Evolutionary conservation across 2,113 vertebrate genomes (phyloP).

Genomic region (Crocuta crocuta): DNA sequence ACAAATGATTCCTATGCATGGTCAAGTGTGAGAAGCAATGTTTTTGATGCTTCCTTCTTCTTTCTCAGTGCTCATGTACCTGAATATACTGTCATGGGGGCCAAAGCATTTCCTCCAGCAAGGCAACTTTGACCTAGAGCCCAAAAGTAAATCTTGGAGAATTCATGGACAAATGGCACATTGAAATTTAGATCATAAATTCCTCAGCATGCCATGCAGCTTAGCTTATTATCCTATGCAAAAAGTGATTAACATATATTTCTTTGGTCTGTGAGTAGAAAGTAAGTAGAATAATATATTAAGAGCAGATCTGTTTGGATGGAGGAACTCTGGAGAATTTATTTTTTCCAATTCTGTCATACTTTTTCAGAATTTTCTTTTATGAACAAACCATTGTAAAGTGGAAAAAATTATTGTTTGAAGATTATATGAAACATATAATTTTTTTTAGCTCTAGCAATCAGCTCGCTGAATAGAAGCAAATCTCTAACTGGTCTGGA

Average conservation of each 20-base stretch:
- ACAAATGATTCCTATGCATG: background rate
- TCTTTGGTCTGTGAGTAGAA: background rate
- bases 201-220: background rate
- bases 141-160: conserved; percentile 16
- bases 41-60: background rate
- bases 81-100: background rate
- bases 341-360: conserved; percentile 30
- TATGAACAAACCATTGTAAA: conserved; percentile 9
- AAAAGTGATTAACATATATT: background rate
- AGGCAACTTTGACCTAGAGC: background rate
- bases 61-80: background rate
- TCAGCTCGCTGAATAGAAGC: background rate
- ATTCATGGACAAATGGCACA: background rate
- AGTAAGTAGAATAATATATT: background rate
- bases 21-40: background rate
- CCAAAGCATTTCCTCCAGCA: background rate
- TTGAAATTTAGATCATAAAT: conserved; percentile 6
- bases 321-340: background rate
- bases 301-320: background rate
- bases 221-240: background rate
- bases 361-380: conserved; percentile 32
- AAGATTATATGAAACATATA: background rate
- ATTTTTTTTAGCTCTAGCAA: conserved; percentile 36
- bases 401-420: background rate
- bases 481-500: background rate